Base-by-base conservation (phyloP, 2,113 vertebrate species). In the Scalopus aquaticus region DNA sequence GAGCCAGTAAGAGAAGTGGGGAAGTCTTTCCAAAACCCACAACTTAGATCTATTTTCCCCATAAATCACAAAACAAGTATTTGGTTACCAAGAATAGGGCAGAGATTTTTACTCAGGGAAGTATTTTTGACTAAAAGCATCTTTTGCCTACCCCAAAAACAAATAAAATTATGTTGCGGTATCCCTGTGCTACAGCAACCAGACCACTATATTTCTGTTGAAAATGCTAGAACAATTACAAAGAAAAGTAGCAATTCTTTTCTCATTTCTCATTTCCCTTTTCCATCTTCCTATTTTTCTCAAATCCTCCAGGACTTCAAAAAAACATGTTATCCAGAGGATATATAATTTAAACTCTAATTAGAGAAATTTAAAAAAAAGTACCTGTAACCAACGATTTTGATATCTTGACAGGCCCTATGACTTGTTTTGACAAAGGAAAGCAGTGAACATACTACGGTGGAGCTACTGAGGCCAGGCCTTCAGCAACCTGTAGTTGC, bases 101-200 rank as follows among this genome's bases (percentile, higher is more conserved):
- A 51, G 8, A 83, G 56, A 35, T 81, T 88, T 84, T 90, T 89
- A 92, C 26, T 90, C 54, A 93, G 69, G 64, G 54, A 92, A 82
- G 32, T 30, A 8, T 58, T 54, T 85, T 94, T 90, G 4, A 16
- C 51, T 67, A 77, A 37, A 77, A 87, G 32, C 24, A 86, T 90
- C 74, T 58, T 89, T 92, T 91, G 44, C 81, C 56, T 82, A 90
- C 20, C 46, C 32, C 64, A 94, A 73, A 7, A 20, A 82, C 56
- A 93, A 96, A 60, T 51, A 92, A 86, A 79, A 92, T 39, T 28
- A 42, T 60, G 64, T n/a, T 64, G 35, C 39, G n/a, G 42, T 69
- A 20, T 39, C 60, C 64, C 15, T 22, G 15, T 77, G 49, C 15
- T 65, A 37, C 5, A 28, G 44, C 24, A 62, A 88, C 70, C 46